phyloP scores from a whole-genome alignment of 2,888 invertebrate genomes.

The Leptinotarsa peninsularis region DNA sequence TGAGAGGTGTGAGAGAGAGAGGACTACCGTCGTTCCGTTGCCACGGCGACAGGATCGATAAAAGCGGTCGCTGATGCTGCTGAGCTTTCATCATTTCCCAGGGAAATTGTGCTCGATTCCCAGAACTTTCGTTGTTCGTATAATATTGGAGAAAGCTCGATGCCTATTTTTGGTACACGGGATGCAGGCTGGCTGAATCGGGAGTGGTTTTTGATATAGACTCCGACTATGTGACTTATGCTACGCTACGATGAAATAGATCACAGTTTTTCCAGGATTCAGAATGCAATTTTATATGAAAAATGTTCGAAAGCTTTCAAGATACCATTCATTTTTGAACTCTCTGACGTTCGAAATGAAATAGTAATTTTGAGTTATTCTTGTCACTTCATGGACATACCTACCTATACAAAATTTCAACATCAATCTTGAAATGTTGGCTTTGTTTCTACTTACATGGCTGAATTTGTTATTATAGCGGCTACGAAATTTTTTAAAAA shows the following conservation, averaged over 20 bases:
- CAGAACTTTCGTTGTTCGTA: slow-evolving; percentile 46
- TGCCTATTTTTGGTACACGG: slow-evolving; percentile 51
- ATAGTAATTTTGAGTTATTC: not conserved
- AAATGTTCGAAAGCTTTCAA: not conserved
- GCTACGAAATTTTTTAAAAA: no score
- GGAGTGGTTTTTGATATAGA: slow-evolving; percentile 18
- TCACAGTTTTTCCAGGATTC: not conserved
- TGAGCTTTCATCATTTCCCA: slow-evolving; percentile 54
- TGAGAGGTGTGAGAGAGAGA: slow-evolving; percentile 44
- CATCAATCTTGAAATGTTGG: no score
- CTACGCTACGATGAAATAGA: not conserved
- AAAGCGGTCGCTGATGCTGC: slow-evolving; percentile 48
- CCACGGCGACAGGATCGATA: slow-evolving; percentile 58
- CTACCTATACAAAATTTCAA: no score
- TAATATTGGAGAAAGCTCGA: slow-evolving; percentile 48
- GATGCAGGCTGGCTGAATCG: slow-evolving; percentile 27
- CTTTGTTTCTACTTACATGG: no score
- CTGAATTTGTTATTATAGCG: no score
- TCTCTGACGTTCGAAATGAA: not conserved
- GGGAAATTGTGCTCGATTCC: slow-evolving; percentile 54
- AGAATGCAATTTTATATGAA: not conserved
- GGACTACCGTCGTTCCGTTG: slow-evolving; percentile 43
- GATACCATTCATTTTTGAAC: not conserved
- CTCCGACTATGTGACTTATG: not conserved
- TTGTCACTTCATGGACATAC: no score